Evolutionary conservation across 2,888 invertebrate species (phyloP).

Genomic region (Cataglyphis rosenhaueri): DNA sequence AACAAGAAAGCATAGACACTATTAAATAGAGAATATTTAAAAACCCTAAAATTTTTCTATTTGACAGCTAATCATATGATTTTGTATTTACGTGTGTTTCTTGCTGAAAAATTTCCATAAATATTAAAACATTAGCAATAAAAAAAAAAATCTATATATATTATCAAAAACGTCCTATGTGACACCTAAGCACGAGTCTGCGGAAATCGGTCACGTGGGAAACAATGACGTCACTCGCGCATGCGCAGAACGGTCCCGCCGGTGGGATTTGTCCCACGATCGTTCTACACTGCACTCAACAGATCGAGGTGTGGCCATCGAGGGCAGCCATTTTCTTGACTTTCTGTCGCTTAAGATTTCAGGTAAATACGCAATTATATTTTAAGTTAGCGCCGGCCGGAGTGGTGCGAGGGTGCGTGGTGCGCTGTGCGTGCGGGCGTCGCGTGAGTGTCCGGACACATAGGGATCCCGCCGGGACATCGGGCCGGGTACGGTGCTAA

Average conservation of each 20-base stretch:
- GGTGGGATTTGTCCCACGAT: constrained; percentile 32
- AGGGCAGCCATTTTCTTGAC: constrained; percentile 84
- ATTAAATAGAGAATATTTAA: too few relatives aligned
- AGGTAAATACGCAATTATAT: constrained; percentile 83
- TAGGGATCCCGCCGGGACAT: constrained; percentile 41
- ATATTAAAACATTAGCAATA: not conserved
- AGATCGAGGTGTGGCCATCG: constrained; percentile 83
- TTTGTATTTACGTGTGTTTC: too few relatives aligned
- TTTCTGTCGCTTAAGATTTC: constrained; percentile 83
- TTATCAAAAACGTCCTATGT: not conserved
- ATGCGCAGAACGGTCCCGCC: not conserved
- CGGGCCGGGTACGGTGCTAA: constrained; percentile 60
- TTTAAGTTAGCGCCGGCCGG: constrained; percentile 72
- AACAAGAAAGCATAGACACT: too few relatives aligned
- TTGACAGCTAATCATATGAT: too few relatives aligned
- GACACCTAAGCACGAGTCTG: not conserved
- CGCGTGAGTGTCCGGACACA: constrained; percentile 66
- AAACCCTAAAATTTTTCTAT: too few relatives aligned
- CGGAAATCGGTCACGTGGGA: not conserved
- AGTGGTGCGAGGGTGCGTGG: constrained; percentile 78
- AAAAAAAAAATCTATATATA: not conserved
- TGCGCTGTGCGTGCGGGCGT: constrained; percentile 76
- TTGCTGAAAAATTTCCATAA: not conserved
- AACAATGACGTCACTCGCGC: not conserved
- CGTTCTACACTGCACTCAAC: constrained; percentile 78